Evolutionary conservation across 2,888 invertebrate genomes (phyloP), one percentile per base, ranked within the genome.

Genomic region (Imbricaverruca yamaguchii): DNA sequence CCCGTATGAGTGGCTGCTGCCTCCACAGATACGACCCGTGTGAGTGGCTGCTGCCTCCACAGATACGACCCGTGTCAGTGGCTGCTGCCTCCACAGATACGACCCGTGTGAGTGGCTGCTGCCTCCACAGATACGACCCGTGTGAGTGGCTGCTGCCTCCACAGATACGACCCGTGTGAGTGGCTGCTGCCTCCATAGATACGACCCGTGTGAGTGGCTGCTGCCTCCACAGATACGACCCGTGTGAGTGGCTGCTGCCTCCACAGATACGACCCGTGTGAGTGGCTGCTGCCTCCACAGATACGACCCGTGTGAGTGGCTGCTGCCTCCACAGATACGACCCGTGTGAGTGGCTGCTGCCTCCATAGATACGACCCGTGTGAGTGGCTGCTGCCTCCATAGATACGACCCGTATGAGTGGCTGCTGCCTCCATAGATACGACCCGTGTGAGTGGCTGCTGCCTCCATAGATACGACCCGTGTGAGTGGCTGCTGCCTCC

Each of bases 181-280:
- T 84, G 67, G 63, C 39, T 3, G 4, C 39, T 39, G 4, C 39
- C 39, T 39, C 39, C 4, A 4, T 4, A 39, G 39, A 39, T 39
- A 39, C 39, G 39, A 39, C 39, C 39, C 39, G 39, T 39, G 39
- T 39, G 39, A 39, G 39, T 39, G n/a, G n/a, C n/a, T n/a, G n/a
- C n/a, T n/a, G n/a, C 55, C 89, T 97, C 0, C 95, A 92, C 86
- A 92, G 93, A 85, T 97, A 94, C 86, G 92, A 96, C 87, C 92
- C 93, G 15, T 87, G 90, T 90, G 84, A 85, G 86, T 84, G 67
- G 63, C 39, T 3, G 4, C 39, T 39, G 4, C 39, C 39, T 39
- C 39, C 4, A 4, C 39, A 39, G 39, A 39, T 39, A 39, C 39
- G 39, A 39, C 39, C 39, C 39, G 39, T 39, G 39, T 39, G 39